Conservation (phyloP, 2,888 invertebrate species). For the Shargacucullia verbasci region DNA sequence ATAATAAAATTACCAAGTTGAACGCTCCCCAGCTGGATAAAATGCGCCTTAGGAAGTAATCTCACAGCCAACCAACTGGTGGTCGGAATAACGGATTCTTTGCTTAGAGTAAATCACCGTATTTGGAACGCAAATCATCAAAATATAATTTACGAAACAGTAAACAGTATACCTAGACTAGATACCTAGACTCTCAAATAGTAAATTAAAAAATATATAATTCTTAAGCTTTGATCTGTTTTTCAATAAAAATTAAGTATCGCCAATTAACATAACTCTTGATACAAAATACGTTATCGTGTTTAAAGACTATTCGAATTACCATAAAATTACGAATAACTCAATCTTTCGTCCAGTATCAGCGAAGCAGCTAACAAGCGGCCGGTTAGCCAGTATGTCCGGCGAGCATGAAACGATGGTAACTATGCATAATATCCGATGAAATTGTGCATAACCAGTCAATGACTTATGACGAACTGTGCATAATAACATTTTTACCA, state of each 20-base stretch:
- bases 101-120: conserved; percentile 49
- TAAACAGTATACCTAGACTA: too few species aligned
- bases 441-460: conserved; percentile 75
- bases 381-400: conserved; percentile 37
- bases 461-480: conserved; percentile 68
- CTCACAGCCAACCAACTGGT: conserved; percentile 44
- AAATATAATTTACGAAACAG: conserved; percentile 26
- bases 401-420: conserved; percentile 52
- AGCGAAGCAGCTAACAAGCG: conserved; percentile 38
- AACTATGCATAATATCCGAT: conserved; percentile 63
- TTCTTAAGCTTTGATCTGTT: too few species aligned
- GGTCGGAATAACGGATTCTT: conserved; percentile 52
- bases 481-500: conserved; percentile 65
- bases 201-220: too few species aligned
- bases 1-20: conserved; percentile 65
- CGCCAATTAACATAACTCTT: conserved; percentile 6
- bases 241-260: conserved; percentile 8
- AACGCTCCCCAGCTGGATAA: conserved; percentile 56
- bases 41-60: conserved; percentile 53
- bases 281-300: conserved; percentile 28
- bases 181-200: too few species aligned
- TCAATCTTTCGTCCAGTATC: conserved; percentile 35
- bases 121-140: conserved; percentile 37
- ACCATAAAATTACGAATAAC: conserved; percentile 50
- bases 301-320: conserved; percentile 38